Conservation (phyloP, 2,797 vertebrate genomes). For the Dendrocincla tyrannina region DNA sequence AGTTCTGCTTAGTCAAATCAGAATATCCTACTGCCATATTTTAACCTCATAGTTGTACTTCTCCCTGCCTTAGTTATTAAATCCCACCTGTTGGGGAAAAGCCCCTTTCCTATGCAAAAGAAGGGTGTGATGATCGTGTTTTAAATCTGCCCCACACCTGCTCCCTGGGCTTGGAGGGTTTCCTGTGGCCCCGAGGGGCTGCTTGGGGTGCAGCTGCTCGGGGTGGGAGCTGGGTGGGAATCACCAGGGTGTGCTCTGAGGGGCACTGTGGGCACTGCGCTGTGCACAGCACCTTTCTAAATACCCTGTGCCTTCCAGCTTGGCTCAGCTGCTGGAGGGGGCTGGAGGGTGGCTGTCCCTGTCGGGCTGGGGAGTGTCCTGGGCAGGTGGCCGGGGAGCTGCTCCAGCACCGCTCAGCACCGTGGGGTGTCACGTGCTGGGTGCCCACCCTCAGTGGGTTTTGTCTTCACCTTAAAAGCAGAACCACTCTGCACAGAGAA, state of each 20-base stretch:
- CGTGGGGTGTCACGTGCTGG: fast-evolving
- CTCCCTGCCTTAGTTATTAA: neutral
- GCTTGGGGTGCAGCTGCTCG: fast-evolving
- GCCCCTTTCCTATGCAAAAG: neutral
- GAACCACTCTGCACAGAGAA: neutral
- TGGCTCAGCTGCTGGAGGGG: fast-evolving
- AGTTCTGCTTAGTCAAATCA: neutral
- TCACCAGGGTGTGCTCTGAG: fast-evolving
- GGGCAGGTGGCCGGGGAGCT: neutral
- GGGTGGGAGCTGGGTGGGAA: neutral
- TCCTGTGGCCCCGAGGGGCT: neutral
- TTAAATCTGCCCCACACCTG: fast-evolving
- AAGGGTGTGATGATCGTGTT: fast-evolving
- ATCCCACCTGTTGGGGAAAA: neutral
- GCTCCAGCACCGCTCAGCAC: fast-evolving
- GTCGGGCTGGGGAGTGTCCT: neutral
- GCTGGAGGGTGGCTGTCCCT: neutral
- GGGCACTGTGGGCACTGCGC: neutral
- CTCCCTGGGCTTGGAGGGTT: neutral
- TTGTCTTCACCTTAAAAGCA: neutral
- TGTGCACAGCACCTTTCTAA: fast-evolving
- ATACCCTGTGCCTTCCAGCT: neutral
- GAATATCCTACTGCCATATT: neutral
- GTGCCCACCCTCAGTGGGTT: neutral
- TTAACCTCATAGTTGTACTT: neutral